phyloP scores from a whole-genome alignment of 2,113 vertebrate species.

The Anolis sagrei region DNA sequence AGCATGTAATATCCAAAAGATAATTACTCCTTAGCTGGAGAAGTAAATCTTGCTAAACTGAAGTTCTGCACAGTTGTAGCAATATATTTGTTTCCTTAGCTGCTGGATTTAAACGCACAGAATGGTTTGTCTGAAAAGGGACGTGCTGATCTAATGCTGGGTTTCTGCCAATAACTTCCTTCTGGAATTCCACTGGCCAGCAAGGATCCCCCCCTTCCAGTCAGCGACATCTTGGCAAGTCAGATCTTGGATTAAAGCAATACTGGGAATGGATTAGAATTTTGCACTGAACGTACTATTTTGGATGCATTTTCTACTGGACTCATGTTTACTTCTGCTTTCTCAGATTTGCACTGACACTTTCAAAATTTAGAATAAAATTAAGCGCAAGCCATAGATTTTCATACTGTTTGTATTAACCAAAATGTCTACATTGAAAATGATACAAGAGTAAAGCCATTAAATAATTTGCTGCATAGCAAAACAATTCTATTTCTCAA shows the following conservation, averaged over 20 bases:
- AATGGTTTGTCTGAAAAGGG: conserved; percentile 83
- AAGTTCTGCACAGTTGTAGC: neutral
- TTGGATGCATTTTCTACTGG: accelerated
- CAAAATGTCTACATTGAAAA: neutral
- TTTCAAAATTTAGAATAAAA: conserved; percentile 31
- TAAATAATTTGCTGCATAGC: neutral
- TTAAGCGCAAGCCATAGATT: neutral
- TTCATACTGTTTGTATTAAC: neutral
- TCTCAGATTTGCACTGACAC: accelerated
- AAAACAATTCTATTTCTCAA: neutral
- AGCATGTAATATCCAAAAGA: too few relatives aligned
- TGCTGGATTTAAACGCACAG: conserved; percentile 84
- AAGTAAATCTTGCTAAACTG: too few relatives aligned
- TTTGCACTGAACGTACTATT: accelerated
- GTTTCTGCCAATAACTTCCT: conserved; percentile 11
- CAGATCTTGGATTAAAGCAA: neutral
- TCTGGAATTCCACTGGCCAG: neutral
- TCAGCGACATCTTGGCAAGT: neutral
- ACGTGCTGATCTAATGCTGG: neutral
- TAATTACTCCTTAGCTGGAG: neutral
- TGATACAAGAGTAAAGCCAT: neutral
- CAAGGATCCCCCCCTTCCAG: neutral
- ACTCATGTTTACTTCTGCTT: accelerated
- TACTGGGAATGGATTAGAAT: accelerated
- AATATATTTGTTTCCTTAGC: conserved; percentile 69